Evolutionary conservation across 92 coral and sea anemone genomes (phyloP).

Genomic region (Epizoanthus illoricatus): DNA sequence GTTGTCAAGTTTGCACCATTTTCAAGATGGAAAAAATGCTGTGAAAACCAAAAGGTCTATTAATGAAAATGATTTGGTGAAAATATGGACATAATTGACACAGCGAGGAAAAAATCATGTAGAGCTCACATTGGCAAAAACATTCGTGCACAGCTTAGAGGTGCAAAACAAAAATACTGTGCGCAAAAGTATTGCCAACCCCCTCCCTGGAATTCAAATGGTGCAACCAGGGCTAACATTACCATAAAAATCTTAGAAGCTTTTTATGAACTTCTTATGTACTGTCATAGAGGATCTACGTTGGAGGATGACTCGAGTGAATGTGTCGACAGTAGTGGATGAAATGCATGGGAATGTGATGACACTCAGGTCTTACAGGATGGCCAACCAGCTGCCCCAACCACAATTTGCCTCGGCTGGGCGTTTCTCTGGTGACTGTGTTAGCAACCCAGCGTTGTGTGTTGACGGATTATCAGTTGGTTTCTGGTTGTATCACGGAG

Average conservation of each 20-base stretch:
- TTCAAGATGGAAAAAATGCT: no score
- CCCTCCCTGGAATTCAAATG: no score
- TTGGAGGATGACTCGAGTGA: constrained; percentile 22
- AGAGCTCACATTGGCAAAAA: no score
- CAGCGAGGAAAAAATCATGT: no score
- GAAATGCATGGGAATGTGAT: background rate
- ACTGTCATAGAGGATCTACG: constrained; percentile 26
- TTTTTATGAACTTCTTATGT: background rate
- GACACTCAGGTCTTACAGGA: background rate
- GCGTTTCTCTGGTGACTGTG: constrained; percentile 3
- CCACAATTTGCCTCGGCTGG: background rate
- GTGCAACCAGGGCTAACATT: background rate
- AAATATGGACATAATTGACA: no score
- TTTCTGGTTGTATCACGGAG: constrained; percentile 28
- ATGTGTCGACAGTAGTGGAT: background rate
- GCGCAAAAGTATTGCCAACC: no score
- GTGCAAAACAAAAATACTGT: no score
- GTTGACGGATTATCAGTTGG: constrained; percentile 13
- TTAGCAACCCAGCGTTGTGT: constrained; percentile 23
- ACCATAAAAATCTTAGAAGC: background rate
- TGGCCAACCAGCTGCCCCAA: background rate
- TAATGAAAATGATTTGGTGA: no score
- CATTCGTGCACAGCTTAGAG: no score
- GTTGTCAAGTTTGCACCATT: no score
- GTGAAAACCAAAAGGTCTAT: no score